Conservation (phyloP, 2,888 invertebrate species). For the Caenorhabditis sp. region DNA sequence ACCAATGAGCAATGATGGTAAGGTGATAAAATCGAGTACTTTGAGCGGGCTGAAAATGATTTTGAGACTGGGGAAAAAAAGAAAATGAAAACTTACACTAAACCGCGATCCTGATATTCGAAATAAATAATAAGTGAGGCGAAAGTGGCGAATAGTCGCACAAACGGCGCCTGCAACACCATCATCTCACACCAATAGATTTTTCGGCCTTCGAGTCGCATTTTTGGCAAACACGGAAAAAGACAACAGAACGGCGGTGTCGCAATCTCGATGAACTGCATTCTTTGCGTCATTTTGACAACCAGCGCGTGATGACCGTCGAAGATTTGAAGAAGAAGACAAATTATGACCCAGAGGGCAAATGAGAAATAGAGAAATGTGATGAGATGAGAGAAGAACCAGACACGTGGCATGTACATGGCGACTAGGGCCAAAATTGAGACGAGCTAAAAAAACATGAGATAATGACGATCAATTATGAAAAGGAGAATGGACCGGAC, state of each 20-base stretch:
- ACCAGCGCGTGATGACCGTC: conserved; percentile 60
- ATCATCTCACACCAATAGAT: conserved; percentile 63
- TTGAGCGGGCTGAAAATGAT: conserved; percentile 57
- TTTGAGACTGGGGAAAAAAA: not conserved
- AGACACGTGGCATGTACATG: conserved; percentile 68
- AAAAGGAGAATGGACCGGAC: no score
- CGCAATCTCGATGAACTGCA: conserved; percentile 49
- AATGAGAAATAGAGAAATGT: conserved; percentile 67
- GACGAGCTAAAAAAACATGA: conserved; percentile 50
- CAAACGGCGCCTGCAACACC: conserved; percentile 64
- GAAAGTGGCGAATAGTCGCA: conserved; percentile 64
- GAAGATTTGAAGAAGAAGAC: conserved; percentile 65
- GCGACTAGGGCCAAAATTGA: conserved; percentile 59
- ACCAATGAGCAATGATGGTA: conserved; percentile 64
- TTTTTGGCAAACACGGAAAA: conserved; percentile 67
- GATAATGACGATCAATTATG: no score
- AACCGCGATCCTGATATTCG: conserved; percentile 60
- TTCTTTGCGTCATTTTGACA: conserved; percentile 46
- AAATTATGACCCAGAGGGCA: conserved; percentile 66
- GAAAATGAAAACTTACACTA: conserved; percentile 48
- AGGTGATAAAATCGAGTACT: conserved; percentile 64
- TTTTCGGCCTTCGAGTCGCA: conserved; percentile 57
- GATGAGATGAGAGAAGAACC: conserved; percentile 66
- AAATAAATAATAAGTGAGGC: conserved; percentile 64
- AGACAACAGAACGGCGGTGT: conserved; percentile 69